These are phyloP conservation scores for Aplysina aerophoba DNA, from an alignment of 37 sponge, comb jelly and placozoan species.

Conservation along the genomic window DNA sequence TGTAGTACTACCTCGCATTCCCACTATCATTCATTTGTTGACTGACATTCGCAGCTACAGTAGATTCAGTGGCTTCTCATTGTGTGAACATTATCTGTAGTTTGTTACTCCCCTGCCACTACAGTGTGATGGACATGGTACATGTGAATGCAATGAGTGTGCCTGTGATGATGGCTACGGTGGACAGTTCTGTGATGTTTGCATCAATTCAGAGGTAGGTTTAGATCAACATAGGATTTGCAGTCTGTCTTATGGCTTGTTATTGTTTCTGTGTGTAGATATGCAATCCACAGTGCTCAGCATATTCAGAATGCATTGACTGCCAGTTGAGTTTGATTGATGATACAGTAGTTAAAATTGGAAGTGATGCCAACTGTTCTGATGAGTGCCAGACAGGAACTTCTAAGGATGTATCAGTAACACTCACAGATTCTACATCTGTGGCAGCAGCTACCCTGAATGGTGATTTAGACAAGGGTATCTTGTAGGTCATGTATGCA, in stretches of 20 bases:
- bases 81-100: neutral
- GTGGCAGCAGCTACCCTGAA: neutral
- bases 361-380: neutral
- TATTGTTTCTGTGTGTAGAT: neutral
- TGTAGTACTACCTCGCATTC: too few relatives aligned
- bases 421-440: neutral
- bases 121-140: constrained; percentile 19
- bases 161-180: neutral
- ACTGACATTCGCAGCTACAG: too few relatives aligned
- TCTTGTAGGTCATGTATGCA: neutral
- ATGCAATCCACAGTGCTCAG: neutral
- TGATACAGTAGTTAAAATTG: neutral
- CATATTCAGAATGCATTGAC: neutral
- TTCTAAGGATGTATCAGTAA: neutral
- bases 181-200: neutral
- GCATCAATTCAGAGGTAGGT: constrained; percentile 9
- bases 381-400: neutral
- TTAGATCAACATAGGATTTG: neutral
- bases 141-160: constrained; percentile 14
- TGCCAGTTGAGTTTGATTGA: neutral
- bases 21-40: too few relatives aligned
- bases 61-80: too few relatives aligned
- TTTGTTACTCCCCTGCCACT: neutral
- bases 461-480: neutral
- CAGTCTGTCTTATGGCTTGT: neutral